Evolutionary conservation across 2,797 vertebrate species (phyloP).

Genomic region (Rhinichthys osculus): DNA sequence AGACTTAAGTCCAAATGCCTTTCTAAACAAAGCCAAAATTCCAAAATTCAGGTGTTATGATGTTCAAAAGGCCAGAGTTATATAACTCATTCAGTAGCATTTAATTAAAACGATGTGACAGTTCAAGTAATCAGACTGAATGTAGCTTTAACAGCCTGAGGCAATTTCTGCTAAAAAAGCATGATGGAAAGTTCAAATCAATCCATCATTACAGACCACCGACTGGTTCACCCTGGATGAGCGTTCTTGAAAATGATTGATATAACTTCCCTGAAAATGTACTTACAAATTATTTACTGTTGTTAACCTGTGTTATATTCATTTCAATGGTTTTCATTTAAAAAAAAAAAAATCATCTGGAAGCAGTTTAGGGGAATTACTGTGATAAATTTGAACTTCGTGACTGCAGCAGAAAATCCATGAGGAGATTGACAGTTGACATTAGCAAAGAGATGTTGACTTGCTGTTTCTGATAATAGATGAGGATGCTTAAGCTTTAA

Average conservation of each 20-base stretch:
- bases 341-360: background rate
- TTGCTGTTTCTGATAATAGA: slow-evolving; percentile 26
- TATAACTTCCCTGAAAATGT: background rate
- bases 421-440: slow-evolving; percentile 21
- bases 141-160: background rate
- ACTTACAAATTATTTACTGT: background rate
- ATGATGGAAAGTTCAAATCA: slow-evolving; percentile 25
- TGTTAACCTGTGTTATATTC: background rate
- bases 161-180: background rate
- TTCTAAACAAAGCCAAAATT: background rate
- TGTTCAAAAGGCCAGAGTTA: background rate
- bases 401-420: background rate
- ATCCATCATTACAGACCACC: slow-evolving; percentile 29
- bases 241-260: background rate
- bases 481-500: background rate
- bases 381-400: background rate
- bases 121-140: background rate
- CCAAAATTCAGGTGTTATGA: background rate
- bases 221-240: background rate
- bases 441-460: slow-evolving; percentile 13
- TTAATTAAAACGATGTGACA: background rate
- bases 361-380: background rate
- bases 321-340: background rate
- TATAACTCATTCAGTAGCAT: background rate
- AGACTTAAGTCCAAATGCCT: background rate